phyloP scores from a whole-genome alignment of 2,888 invertebrate genomes.

The Cheilosia scutellata region DNA sequence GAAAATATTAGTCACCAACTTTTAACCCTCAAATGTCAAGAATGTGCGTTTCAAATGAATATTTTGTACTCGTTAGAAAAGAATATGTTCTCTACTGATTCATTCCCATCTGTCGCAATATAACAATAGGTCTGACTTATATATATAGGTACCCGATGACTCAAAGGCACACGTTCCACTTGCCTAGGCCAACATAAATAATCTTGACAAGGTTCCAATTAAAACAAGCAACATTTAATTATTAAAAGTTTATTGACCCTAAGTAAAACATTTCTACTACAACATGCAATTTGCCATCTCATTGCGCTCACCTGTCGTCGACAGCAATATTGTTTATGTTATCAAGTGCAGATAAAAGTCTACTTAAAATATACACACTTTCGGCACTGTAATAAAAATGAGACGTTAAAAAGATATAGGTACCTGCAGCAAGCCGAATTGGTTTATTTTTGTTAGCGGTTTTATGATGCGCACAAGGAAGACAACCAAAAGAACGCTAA shows the following conservation, averaged over 20 bases:
- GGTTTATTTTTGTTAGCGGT: conserved; percentile 29
- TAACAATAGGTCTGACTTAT: too few relatives aligned
- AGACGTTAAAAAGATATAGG: conserved; percentile 13
- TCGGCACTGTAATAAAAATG: conserved; percentile 38
- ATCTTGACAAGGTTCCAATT: conserved; percentile 43
- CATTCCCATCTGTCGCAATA: too few relatives aligned
- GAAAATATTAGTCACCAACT: too few relatives aligned
- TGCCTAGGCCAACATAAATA: conserved; percentile 8
- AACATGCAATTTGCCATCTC: not conserved
- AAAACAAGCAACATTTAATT: conserved; percentile 4
- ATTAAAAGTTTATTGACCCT: conserved; percentile 44
- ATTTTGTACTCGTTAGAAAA: too few relatives aligned
- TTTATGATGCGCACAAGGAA: conserved; percentile 16
- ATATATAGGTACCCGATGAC: not conserved
- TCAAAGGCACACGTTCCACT: not conserved
- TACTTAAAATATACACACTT: conserved; percentile 32
- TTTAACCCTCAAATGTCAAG: too few relatives aligned
- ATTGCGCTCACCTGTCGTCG: conserved; percentile 23
- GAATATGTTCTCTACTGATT: too few relatives aligned
- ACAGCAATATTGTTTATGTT: conserved; percentile 31
- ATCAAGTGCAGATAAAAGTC: conserved; percentile 40
- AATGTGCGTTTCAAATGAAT: too few relatives aligned
- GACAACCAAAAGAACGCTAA: conserved; percentile 22
- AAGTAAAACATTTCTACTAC: not conserved
- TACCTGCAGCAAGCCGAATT: conserved; percentile 24